These are phyloP conservation scores for Acanthosoma haemorrhoidale DNA, from an alignment of 2,888 invertebrate genomes.

Conservation along the genomic window DNA sequence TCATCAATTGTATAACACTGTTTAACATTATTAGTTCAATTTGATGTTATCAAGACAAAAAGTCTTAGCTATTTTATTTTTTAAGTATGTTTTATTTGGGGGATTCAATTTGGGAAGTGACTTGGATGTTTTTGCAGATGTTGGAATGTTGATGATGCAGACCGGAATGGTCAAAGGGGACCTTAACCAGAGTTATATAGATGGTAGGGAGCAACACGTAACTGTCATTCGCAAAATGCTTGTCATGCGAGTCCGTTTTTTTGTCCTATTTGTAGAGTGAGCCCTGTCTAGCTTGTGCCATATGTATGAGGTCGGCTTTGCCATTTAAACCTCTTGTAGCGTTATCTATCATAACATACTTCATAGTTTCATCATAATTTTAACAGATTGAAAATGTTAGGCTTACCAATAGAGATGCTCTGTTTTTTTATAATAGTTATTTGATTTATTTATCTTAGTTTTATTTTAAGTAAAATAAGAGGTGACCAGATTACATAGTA, in stretches of 20 bases:
- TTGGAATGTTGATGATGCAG: slow-evolving; percentile 96
- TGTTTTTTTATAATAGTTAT: background rate
- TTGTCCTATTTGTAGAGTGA: slow-evolving; percentile 36
- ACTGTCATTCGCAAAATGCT: slow-evolving; percentile 31
- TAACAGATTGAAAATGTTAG: background rate
- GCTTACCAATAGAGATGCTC: background rate
- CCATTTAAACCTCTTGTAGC: slow-evolving; percentile 15
- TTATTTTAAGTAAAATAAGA: background rate
- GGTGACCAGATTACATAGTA: too few relatives aligned
- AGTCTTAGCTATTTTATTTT: slow-evolving; percentile 2
- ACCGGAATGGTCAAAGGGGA: slow-evolving; percentile 90
- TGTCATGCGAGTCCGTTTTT: slow-evolving; percentile 35
- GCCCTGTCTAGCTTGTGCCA: slow-evolving; percentile 37
- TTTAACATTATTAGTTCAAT: too few relatives aligned
- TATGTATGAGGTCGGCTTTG: slow-evolving; percentile 37
- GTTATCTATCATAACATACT: background rate
- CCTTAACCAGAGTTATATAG: slow-evolving; percentile 51
- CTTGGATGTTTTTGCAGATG: slow-evolving; percentile 68
- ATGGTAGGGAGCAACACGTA: slow-evolving; percentile 40
- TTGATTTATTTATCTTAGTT: background rate
- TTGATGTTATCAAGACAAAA: too few relatives aligned
- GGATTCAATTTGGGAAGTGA: slow-evolving; percentile 26
- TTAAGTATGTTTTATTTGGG: slow-evolving; percentile 12
- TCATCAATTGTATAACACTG: too few relatives aligned
- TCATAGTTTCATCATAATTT: background rate